Evolutionary conservation across 2,113 vertebrate genomes (phyloP).

Genomic region (Tetraodon nigroviridis): DNA sequence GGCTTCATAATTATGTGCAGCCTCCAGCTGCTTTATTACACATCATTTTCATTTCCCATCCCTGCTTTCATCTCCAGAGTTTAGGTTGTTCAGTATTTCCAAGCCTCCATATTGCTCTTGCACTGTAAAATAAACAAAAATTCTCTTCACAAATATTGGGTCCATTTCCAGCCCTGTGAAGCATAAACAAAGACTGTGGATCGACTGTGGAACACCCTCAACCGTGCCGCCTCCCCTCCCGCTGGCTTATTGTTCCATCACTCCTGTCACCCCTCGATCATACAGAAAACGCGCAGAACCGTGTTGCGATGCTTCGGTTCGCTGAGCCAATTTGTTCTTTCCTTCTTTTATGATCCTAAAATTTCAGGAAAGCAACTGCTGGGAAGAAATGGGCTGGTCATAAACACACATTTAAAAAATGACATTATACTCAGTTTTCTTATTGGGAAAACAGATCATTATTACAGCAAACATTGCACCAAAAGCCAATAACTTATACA

Average conservation of each 20-base stretch:
- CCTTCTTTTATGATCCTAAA: conserved; percentile 9
- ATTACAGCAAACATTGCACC: conserved; percentile 23
- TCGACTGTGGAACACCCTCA: conserved; percentile 38
- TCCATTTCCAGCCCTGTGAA: conserved; percentile 40
- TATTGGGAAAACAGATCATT: conserved; percentile 60
- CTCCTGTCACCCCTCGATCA: conserved; percentile 21
- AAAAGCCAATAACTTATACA: conserved; percentile 44
- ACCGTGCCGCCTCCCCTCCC: conserved; percentile 19
- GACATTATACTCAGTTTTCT: conserved; percentile 35
- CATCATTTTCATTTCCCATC: background rate
- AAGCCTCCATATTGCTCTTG: conserved; percentile 16
- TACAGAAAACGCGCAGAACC: conserved; percentile 17
- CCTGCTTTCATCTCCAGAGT: conserved; percentile 12
- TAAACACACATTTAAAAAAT: conserved; percentile 50
- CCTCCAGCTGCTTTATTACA: too few species aligned
- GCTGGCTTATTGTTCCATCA: conserved; percentile 33
- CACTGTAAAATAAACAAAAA: conserved; percentile 32
- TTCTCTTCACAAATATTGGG: conserved; percentile 44
- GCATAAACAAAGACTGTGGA: conserved; percentile 44
- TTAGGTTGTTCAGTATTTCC: conserved; percentile 8
- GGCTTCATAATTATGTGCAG: too few species aligned
- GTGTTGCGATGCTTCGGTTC: conserved; percentile 27
- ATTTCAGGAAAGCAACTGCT: conserved; percentile 15
- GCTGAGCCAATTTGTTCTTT: conserved; percentile 18
- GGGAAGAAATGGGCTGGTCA: conserved; percentile 30